phyloP scores from a whole-genome alignment of 2,888 invertebrate species.

The Clostera curtula region DNA sequence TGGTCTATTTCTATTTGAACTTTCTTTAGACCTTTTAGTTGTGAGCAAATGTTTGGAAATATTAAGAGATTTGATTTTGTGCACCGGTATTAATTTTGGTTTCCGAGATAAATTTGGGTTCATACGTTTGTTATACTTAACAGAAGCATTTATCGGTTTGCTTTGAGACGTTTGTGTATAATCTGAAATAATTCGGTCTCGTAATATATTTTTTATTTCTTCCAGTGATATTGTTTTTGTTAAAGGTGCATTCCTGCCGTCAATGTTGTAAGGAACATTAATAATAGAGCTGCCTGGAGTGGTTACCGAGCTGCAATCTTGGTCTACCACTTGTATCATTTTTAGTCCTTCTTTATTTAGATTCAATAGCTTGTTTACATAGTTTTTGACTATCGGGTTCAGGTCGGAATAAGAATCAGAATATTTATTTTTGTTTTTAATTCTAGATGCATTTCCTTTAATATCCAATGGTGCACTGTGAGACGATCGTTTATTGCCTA shows the following conservation, averaged over 20 bases:
- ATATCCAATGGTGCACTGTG: constrained; percentile 10
- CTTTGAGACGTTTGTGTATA: constrained; percentile 14
- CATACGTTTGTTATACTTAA: constrained; percentile 6
- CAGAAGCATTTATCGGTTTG: constrained; percentile 8
- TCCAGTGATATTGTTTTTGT: constrained; percentile 50
- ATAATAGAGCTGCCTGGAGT: constrained; percentile 66
- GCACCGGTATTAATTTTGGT: constrained; percentile 36
- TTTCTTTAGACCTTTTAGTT: constrained; percentile 16
- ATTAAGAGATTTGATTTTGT: constrained; percentile 62
- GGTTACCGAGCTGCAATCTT: constrained; percentile 61
- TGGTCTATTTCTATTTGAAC: too few species aligned
- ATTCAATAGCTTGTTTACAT: constrained; percentile 52
- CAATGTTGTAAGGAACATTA: constrained; percentile 45
- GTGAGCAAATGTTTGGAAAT: constrained; percentile 45
- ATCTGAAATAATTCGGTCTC: constrained; percentile 37
- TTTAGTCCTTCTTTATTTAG: constrained; percentile 54
- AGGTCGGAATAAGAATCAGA: constrained; percentile 20
- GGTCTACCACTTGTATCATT: constrained; percentile 54
- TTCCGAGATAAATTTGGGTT: constrained; percentile 14
- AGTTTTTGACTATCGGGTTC: constrained; percentile 53
- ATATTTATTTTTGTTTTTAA: constrained; percentile 14
- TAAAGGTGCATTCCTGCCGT: constrained; percentile 22
- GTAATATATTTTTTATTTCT: constrained; percentile 48
- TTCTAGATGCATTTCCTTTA: constrained; percentile 14
- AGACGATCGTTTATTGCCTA: constrained; percentile 14